Conservation (phyloP, 2,888 invertebrate genomes). For the Lissonota sp. region DNA sequence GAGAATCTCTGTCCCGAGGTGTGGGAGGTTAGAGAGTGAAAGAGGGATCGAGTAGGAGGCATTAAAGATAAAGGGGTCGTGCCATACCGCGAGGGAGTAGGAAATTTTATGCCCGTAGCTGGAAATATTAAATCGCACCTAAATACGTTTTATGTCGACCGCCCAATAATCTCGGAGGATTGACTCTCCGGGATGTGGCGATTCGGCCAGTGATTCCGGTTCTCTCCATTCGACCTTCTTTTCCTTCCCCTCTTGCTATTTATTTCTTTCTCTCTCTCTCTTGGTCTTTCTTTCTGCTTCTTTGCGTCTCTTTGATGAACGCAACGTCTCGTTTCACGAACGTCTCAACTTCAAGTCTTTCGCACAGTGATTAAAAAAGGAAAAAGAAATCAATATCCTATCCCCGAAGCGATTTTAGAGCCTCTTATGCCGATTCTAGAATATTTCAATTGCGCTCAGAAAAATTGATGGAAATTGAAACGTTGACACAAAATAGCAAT, state of each 20-base stretch:
- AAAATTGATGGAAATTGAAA: no score
- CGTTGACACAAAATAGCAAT: no score
- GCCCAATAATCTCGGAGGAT: conserved; percentile 78
- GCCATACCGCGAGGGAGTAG: conserved; percentile 69
- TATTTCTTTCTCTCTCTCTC: conserved; percentile 28
- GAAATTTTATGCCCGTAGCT: conserved; percentile 82
- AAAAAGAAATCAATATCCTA: conserved; percentile 16
- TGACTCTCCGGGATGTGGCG: conserved; percentile 66
- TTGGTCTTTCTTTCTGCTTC: conserved; percentile 29
- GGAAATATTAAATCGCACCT: conserved; percentile 84
- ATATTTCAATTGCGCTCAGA: background rate
- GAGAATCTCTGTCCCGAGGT: conserved; percentile 33
- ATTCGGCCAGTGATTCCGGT: conserved; percentile 67
- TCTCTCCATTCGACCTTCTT: conserved; percentile 51
- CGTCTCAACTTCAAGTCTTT: conserved; percentile 14
- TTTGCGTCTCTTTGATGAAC: conserved; percentile 20
- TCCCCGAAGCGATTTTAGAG: background rate
- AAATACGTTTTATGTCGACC: conserved; percentile 82
- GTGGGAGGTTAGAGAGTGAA: conserved; percentile 57
- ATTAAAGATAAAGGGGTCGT: conserved; percentile 55
- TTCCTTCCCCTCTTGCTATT: conserved; percentile 3
- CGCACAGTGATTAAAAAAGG: background rate
- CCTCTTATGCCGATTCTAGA: background rate
- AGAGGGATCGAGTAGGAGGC: conserved; percentile 49
- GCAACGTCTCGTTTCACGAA: conserved; percentile 35